These are phyloP conservation scores for Nemotelus nigrinus DNA, from an alignment of 2,888 invertebrate species.

Conservation along the genomic window DNA sequence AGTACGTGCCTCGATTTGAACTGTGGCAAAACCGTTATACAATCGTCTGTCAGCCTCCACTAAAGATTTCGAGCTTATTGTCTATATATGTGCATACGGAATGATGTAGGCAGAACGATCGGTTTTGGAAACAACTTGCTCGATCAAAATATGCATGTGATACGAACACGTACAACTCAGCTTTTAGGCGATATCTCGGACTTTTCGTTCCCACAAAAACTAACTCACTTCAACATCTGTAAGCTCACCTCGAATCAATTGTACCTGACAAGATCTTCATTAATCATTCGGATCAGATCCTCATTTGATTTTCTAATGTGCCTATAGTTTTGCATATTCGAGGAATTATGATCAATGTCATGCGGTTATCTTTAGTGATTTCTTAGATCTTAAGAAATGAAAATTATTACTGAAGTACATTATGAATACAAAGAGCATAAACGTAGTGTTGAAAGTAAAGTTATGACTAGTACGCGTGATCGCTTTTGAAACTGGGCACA, in stretches of 20 bases:
- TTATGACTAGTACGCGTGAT: not conserved
- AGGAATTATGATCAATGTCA: conserved; percentile 21
- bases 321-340: conserved; percentile 27
- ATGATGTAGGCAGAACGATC: not conserved
- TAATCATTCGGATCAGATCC: conserved; percentile 39
- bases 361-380: conserved; percentile 4
- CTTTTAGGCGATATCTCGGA: no score
- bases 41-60: not conserved
- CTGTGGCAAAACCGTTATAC: conserved; percentile 22
- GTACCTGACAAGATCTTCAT: conserved; percentile 17
- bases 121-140: no score
- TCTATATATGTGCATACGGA: not conserved
- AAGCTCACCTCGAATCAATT: not conserved
- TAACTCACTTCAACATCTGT: no score
- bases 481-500: no score
- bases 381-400: not conserved
- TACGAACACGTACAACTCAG: no score
- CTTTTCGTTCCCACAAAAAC: no score
- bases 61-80: not conserved
- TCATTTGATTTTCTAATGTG: conserved; percentile 4
- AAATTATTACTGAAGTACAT: conserved; percentile 2
- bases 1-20: conserved; percentile 43
- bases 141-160: no score
- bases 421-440: not conserved
- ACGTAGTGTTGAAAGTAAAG: not conserved